These are phyloP conservation scores for Agelas oroides DNA, from an alignment of 37 sponge, comb jelly and placozoan genomes.

Conservation along the genomic window DNA sequence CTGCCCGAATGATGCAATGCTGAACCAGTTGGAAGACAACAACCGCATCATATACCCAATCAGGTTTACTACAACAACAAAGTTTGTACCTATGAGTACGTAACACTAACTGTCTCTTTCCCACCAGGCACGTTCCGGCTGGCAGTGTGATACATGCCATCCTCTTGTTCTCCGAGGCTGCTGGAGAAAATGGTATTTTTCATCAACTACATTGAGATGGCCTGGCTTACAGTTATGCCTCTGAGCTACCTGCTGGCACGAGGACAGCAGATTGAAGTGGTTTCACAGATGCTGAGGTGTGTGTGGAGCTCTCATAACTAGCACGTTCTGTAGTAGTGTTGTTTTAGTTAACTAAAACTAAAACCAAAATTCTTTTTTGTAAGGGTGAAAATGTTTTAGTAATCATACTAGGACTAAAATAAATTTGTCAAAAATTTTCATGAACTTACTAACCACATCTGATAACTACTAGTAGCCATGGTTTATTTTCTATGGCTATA, in stretches of 20 bases:
- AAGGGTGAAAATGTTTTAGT: too few relatives aligned
- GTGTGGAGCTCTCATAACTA: too few relatives aligned
- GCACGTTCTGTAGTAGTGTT: too few relatives aligned
- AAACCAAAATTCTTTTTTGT: too few relatives aligned
- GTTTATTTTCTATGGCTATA: too few relatives aligned
- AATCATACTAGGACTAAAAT: too few relatives aligned
- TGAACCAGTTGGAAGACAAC: slow-evolving; percentile 26
- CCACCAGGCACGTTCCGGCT: slow-evolving; percentile 81
- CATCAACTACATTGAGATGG: slow-evolving; percentile 99
- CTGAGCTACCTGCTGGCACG: slow-evolving; percentile 92
- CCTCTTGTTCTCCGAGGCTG: slow-evolving; percentile 88
- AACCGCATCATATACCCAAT: not conserved
- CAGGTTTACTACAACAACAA: not conserved
- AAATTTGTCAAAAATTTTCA: too few relatives aligned
- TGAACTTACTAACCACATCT: too few relatives aligned
- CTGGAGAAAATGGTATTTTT: slow-evolving; percentile 97
- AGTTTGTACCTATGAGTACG: too few relatives aligned
- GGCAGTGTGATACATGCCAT: slow-evolving; percentile 97
- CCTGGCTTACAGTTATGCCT: slow-evolving; percentile 96
- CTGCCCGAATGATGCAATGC: slow-evolving; percentile 17
- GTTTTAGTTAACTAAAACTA: too few relatives aligned
- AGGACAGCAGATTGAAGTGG: slow-evolving; percentile 99
- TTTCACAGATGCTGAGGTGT: slow-evolving; percentile 89
- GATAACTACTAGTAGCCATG: too few relatives aligned
- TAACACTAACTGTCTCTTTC: not conserved